Percentiles rank a stretch among this genome's conserved stretches.
phyloP scores from a whole-genome alignment of 2,888 invertebrate species.

The Dryococelus australis region DNA sequence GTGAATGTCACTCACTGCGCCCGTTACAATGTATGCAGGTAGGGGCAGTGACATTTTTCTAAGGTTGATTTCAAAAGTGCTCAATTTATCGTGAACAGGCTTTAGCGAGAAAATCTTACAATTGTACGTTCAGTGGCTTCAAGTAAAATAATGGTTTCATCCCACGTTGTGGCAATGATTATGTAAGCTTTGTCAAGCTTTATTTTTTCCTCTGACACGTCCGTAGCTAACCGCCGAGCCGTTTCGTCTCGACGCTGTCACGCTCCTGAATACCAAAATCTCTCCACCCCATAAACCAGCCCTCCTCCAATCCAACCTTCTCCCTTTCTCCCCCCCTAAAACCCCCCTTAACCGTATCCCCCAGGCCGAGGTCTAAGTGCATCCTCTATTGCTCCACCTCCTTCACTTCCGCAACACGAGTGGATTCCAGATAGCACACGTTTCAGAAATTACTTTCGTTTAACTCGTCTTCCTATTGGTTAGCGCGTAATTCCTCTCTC shows the following conservation, averaged over 20 bases:
- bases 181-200: not conserved
- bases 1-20: too few species aligned
- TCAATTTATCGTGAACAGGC: too few species aligned
- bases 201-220: not conserved
- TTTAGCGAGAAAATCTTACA: too few species aligned
- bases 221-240: too few species aligned
- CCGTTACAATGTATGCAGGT: too few species aligned
- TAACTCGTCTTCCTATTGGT: conserved; percentile 16
- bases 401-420: not conserved
- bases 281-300: not conserved
- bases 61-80: too few species aligned
- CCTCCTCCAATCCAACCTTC: not conserved
- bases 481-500: not conserved
- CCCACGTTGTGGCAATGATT: not conserved
- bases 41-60: too few species aligned
- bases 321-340: not conserved
- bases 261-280: not conserved
- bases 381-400: not conserved
- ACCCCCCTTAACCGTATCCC: not conserved
- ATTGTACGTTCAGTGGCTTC: too few species aligned
- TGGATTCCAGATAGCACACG: not conserved
- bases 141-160: not conserved
- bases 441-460: conserved; percentile 10
- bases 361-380: not conserved
- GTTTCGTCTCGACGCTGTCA: not conserved